A percentile compares a stretch with the other conserved stretches of the same genome.
phyloP scores from a whole-genome alignment of 2,113 vertebrate genomes.

The Xyrauchen texanus region DNA sequence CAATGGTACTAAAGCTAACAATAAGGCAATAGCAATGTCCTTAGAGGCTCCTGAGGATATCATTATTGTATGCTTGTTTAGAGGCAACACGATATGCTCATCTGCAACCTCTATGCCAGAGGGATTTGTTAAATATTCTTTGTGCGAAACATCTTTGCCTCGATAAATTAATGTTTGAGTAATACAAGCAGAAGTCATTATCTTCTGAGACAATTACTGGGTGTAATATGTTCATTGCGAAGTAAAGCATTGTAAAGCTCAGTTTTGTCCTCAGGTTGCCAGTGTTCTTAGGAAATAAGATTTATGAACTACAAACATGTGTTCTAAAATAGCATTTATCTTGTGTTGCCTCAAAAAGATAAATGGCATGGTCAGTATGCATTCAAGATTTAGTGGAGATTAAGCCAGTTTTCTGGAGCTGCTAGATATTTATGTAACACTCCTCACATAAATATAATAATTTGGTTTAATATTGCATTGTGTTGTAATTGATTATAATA shows the following conservation, averaged over 20 bases:
- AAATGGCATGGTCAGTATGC: not conserved
- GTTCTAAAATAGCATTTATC: not conserved
- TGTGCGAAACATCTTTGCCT: constrained; percentile 43
- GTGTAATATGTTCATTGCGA: no score
- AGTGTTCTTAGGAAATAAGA: not conserved
- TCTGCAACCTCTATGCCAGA: constrained; percentile 45
- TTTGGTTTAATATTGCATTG: no score
- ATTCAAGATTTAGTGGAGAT: not conserved
- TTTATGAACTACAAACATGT: not conserved
- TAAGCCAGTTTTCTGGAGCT: not conserved
- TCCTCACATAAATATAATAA: no score
- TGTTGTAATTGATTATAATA: no score
- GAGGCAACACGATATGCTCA: constrained; percentile 47
- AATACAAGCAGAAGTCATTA: no score
- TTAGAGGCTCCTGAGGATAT: constrained; percentile 31
- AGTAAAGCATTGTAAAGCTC: no score
- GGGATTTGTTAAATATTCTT: constrained; percentile 56
- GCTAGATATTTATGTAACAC: no score
- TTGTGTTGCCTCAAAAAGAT: not conserved
- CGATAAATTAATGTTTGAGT: constrained; percentile 15
- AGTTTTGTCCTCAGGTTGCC: not conserved
- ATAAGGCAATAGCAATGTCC: constrained; percentile 34
- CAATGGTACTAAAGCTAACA: constrained; percentile 31
- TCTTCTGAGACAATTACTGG: no score
- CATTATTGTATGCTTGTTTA: constrained; percentile 53